Conservation (phyloP, 2,113 vertebrate species). For the Martes martes region DNA sequence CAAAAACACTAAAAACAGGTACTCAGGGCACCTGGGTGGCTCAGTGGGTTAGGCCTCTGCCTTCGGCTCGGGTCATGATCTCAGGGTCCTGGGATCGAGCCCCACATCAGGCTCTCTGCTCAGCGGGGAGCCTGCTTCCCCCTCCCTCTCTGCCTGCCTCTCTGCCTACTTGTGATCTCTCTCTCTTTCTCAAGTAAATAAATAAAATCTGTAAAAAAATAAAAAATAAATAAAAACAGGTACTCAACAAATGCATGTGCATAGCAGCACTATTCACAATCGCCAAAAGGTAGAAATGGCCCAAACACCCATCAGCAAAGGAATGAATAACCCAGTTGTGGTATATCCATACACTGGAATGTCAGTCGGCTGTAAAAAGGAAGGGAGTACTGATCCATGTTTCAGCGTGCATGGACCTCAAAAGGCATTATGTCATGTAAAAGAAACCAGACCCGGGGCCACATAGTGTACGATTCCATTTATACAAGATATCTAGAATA, state of each 20-base stretch:
- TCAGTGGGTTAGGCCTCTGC: too few relatives aligned
- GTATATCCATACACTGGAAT: neutral
- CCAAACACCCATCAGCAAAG: neutral
- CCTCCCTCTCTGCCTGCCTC: too few relatives aligned
- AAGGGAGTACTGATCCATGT: neutral
- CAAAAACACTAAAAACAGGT: neutral
- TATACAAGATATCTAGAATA: neutral
- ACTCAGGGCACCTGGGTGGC: too few relatives aligned
- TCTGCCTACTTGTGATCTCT: too few relatives aligned
- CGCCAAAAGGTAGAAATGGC: neutral
- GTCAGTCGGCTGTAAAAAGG: neutral
- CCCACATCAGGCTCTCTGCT: too few relatives aligned
- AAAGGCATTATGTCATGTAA: neutral
- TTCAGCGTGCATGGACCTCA: neutral
- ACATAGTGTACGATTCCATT: neutral
- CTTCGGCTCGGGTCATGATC: too few relatives aligned
- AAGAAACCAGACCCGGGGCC: neutral
- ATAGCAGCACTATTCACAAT: neutral
- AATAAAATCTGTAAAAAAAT: too few relatives aligned
- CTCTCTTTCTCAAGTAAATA: too few relatives aligned
- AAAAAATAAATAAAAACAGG: neutral
- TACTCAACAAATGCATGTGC: neutral
- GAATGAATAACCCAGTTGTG: neutral
- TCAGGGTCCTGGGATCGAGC: too few relatives aligned
- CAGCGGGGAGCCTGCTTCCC: too few relatives aligned